phyloP scores from a whole-genome alignment of 2,113 vertebrate species.

The Ochotona princeps region DNA sequence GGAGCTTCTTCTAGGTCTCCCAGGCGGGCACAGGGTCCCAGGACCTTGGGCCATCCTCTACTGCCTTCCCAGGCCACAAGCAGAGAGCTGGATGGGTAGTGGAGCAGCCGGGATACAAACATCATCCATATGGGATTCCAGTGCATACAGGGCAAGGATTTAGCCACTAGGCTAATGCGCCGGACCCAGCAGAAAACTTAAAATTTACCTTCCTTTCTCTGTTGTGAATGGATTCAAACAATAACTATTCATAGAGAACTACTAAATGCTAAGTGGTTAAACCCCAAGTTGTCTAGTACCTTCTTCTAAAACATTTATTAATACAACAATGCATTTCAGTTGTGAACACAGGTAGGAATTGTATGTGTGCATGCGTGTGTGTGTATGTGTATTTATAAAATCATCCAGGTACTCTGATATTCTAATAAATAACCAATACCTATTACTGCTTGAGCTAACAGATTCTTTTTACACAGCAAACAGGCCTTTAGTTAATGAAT shows the following conservation, averaged over 20 bases:
- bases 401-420: not conserved
- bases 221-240: not conserved
- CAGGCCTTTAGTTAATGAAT: not conserved
- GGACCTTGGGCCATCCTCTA: too few relatives aligned
- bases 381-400: not conserved
- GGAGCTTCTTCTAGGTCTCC: too few relatives aligned
- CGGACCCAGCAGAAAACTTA: not conserved
- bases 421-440: not conserved
- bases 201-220: not conserved
- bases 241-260: slow-evolving; percentile 57
- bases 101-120: too few relatives aligned
- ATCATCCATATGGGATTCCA: too few relatives aligned
- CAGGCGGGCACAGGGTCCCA: too few relatives aligned
- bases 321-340: not conserved
- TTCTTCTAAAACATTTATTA: slow-evolving; percentile 40
- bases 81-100: too few relatives aligned
- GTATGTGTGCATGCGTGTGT: too few relatives aligned
- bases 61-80: too few relatives aligned
- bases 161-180: too few relatives aligned
- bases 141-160: too few relatives aligned
- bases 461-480: not conserved
- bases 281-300: not conserved
- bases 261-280: slow-evolving; percentile 41
- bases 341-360: not conserved
- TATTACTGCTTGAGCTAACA: slow-evolving; percentile 36